Evolutionary conservation across 2,113 vertebrate genomes (phyloP).

Genomic region (Mesoclemmys tuberculata): DNA sequence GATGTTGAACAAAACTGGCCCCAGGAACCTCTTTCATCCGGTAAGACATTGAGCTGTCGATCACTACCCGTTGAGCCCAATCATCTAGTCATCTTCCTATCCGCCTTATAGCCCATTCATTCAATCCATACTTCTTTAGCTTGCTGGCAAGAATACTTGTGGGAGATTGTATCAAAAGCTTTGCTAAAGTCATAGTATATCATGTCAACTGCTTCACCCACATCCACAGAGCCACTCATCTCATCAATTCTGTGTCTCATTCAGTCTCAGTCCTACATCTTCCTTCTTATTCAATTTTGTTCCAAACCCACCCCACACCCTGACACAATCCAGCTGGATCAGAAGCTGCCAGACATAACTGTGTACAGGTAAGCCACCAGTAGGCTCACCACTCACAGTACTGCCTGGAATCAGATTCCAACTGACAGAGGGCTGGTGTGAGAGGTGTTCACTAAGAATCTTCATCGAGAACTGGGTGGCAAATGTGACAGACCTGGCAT

Average conservation of each 20-base stretch:
- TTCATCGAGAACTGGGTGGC: neutral
- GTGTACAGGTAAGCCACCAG: neutral
- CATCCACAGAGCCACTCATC: too few relatives aligned
- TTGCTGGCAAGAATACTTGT: too few relatives aligned
- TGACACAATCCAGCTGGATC: neutral
- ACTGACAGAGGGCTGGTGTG: neutral
- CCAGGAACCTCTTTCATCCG: too few relatives aligned
- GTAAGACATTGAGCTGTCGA: too few relatives aligned
- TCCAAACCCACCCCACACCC: neutral
- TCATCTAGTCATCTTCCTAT: too few relatives aligned
- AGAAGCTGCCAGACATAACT: neutral
- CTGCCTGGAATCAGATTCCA: neutral
- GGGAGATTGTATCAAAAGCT: too few relatives aligned
- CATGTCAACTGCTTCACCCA: too few relatives aligned
- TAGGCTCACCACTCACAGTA: neutral
- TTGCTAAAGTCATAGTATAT: too few relatives aligned
- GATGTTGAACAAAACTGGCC: too few relatives aligned
- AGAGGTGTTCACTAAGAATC: neutral
- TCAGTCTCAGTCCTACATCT: neutral
- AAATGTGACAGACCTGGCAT: neutral
- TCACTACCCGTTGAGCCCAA: too few relatives aligned
- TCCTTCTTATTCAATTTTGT: neutral
- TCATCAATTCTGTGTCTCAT: neutral
- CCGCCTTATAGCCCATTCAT: too few relatives aligned
- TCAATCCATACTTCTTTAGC: too few relatives aligned